Evolutionary conservation across 2,113 vertebrate species (phyloP).

Genomic region (Semnornis frantzii): DNA sequence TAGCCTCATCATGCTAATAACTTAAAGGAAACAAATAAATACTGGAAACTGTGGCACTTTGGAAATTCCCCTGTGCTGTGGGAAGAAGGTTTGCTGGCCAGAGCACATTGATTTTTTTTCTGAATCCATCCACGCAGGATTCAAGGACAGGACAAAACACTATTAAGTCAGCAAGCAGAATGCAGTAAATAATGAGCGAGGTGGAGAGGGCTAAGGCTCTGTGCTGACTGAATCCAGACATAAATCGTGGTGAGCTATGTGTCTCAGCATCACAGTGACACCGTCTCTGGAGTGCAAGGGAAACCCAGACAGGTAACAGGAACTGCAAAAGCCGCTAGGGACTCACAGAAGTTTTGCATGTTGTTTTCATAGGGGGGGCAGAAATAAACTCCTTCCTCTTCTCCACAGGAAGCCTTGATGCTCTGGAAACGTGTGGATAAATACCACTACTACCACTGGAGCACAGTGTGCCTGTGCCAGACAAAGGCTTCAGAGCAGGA

Average conservation of each 20-base stretch:
- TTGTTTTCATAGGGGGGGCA: not conserved
- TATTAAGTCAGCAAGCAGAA: constrained; percentile 67
- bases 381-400: not conserved
- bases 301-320: not conserved
- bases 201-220: constrained; percentile 1
- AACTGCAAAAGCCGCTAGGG: not conserved
- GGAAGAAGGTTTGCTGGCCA: not conserved
- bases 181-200: constrained; percentile 65
- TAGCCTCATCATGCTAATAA: constrained; percentile 43
- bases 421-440: not conserved
- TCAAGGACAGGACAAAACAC: constrained; percentile 71
- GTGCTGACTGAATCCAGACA: constrained; percentile 2
- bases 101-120: constrained; percentile 35
- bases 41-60: not conserved
- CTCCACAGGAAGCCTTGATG: not conserved
- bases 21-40: constrained; percentile 53
- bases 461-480: not conserved
- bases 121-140: constrained; percentile 50
- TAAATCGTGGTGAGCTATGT: constrained; percentile 42
- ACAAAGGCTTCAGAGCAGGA: not conserved
- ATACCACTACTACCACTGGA: fast-evolving
- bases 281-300: not conserved
- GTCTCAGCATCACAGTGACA: not conserved
- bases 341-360: not conserved
- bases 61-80: not conserved